These are phyloP conservation scores for Rhogogaster chlorosoma DNA, from an alignment of 2,888 invertebrate species.

Conservation along the genomic window DNA sequence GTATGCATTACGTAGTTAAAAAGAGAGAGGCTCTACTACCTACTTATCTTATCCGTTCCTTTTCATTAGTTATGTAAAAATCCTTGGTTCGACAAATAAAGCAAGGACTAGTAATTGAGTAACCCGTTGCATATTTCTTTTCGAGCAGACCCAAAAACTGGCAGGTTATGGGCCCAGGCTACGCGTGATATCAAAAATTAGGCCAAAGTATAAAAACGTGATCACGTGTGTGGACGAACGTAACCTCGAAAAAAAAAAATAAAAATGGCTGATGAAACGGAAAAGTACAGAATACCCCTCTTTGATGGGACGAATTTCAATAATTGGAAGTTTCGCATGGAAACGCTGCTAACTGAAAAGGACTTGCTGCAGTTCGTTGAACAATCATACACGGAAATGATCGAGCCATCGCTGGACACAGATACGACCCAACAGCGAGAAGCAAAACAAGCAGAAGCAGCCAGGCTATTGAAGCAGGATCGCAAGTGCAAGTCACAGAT, in stretches of 20 bases:
- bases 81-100: too few relatives aligned
- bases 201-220: neutral
- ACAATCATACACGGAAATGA: constrained; percentile 37
- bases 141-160: neutral
- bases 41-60: too few relatives aligned
- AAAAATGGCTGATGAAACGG: neutral
- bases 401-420: neutral
- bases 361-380: constrained; percentile 54
- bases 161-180: neutral
- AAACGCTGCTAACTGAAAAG: constrained; percentile 57
- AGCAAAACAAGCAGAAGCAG: constrained; percentile 17
- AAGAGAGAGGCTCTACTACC: too few relatives aligned
- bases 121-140: too few relatives aligned
- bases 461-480: constrained; percentile 52
- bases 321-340: constrained; percentile 64
- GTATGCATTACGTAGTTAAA: too few relatives aligned
- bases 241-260: neutral
- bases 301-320: constrained; percentile 59
- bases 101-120: too few relatives aligned
- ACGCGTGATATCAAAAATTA: neutral
- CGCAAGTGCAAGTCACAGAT: constrained; percentile 62
- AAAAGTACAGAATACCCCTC: constrained; percentile 40
- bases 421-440: neutral
- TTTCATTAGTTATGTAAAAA: too few relatives aligned
- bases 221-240: neutral